Evolutionary conservation across 92 coral and sea anemone species (phyloP), one percentile per base, ranked within the genome.

Genomic region (Metridium senile): DNA sequence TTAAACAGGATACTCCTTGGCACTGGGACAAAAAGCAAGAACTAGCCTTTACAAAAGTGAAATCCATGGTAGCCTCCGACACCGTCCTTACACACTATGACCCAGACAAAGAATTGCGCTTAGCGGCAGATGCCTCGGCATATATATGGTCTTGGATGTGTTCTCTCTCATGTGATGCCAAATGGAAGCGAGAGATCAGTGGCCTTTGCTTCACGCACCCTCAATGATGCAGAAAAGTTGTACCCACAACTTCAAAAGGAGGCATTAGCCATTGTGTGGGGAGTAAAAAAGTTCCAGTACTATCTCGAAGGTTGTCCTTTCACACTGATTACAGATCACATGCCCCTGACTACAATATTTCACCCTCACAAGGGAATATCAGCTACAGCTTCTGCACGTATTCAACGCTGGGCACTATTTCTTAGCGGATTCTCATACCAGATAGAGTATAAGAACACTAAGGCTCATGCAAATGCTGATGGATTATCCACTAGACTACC

Each of bases 401-500:
- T 74, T 28, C 86, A 81, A 32, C 80, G 81, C n/a, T 82, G 86
- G 81, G 80, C 86, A 6, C 65, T 82, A 56, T 72, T 76, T 33
- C 68, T 81, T 33, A 54, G 80, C 61, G 86, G 81, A 18, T 74
- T 71, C 70, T 28, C 46, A 21, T 74, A 76, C 27, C 58, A 83
- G 61, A 74, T 76, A 33, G 71, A 65, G 62, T 83, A 76, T 33
- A 67, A 45, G 75, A 68, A 75, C 75, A 76, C 76, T 58, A 75
- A 58, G 59, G 68, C 16, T 22, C 82, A 76, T 83, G 83, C 82
- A 73, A 65, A 75, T 74, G 86, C 81, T 33, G 82, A 81, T 54
- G 68, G 35, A 20, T 70, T 81, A 19, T 72, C 80, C 26, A n/a
- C n/a, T n/a, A 27, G 59, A 39, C 74, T 64, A 1, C 86, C 86